These are phyloP conservation scores for Aporophyla nigra DNA, from an alignment of 2,888 invertebrate genomes.

Conservation along the genomic window DNA sequence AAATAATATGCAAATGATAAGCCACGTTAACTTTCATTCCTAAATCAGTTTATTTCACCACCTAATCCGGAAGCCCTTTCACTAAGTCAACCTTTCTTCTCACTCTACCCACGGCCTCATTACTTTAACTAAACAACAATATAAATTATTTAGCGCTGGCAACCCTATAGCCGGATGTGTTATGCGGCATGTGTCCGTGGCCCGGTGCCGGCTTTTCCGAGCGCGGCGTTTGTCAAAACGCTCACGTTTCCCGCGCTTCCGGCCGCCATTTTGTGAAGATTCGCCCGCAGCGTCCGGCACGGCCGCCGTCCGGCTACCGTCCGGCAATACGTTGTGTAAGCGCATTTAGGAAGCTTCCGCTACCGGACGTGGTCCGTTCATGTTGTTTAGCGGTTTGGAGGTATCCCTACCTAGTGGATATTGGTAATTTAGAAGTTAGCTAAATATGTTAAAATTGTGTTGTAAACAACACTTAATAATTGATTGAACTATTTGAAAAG, in stretches of 20 bases:
- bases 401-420: background rate
- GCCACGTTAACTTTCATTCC: constrained; percentile 9
- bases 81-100: constrained; percentile 50
- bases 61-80: constrained; percentile 55
- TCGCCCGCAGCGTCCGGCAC: constrained; percentile 83
- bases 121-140: constrained; percentile 51
- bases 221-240: constrained; percentile 88
- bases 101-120: constrained; percentile 52
- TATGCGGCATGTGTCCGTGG: constrained; percentile 80
- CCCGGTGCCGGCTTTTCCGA: constrained; percentile 79
- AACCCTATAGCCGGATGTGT: constrained; percentile 76
- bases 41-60: constrained; percentile 43
- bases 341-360: constrained; percentile 84
- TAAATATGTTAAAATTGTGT: background rate
- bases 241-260: constrained; percentile 88
- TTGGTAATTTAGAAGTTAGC: constrained; percentile 4
- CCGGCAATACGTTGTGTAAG: constrained; percentile 89
- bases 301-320: constrained; percentile 75
- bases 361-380: constrained; percentile 68
- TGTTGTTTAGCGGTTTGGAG: constrained; percentile 56
- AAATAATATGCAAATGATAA: constrained; percentile 36
- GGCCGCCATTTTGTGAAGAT: constrained; percentile 89
- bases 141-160: constrained; percentile 59
- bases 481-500: background rate
- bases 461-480: too few species aligned